A percentile compares a stretch with the other conserved stretches of the same genome.
Conservation (phyloP, 2,113 vertebrate genomes). For the Vidua chalybeata region DNA sequence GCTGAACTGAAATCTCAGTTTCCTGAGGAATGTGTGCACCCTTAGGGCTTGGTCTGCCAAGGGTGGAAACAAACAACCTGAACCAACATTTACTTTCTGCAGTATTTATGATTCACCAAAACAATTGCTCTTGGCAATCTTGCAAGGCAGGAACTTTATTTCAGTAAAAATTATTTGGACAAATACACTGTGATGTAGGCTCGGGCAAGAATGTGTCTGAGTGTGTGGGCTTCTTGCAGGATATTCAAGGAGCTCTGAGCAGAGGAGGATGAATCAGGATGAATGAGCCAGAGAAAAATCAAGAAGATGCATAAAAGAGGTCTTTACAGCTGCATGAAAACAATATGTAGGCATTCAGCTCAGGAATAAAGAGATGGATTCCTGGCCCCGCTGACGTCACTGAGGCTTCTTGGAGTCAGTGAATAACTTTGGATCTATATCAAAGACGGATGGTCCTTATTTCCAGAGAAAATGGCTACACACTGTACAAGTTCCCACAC, state of each 20-base stretch:
- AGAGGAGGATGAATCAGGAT: constrained; percentile 63
- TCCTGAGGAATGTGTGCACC: background rate
- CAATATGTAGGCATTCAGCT: constrained; percentile 42
- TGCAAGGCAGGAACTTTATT: constrained; percentile 47
- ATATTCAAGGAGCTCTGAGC: constrained; percentile 52
- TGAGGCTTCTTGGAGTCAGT: constrained; percentile 8
- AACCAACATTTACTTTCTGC: constrained; percentile 58
- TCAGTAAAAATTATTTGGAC: constrained; percentile 49
- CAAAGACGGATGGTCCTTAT: background rate
- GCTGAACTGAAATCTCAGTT: background rate
- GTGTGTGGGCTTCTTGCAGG: constrained; percentile 52
- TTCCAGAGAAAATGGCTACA: background rate
- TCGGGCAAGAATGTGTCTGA: constrained; percentile 41
- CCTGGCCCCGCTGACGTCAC: background rate
- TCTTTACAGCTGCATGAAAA: constrained; percentile 57
- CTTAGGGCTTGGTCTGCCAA: background rate
- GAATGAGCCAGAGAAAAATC: constrained; percentile 53
- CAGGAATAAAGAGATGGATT: constrained; percentile 25
- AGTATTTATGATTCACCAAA: constrained; percentile 70
- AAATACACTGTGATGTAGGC: constrained; percentile 16
- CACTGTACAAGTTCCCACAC: background rate
- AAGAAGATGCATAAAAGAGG: constrained; percentile 45
- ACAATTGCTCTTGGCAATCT: constrained; percentile 56
- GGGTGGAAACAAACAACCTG: constrained; percentile 44
- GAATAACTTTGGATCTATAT: constrained; percentile 21